Evolutionary conservation across 1,140 invertebrate genomes (phyloP), one percentile per base, ranked within the genome.

Genomic region (Hylaeus volcanicus): DNA sequence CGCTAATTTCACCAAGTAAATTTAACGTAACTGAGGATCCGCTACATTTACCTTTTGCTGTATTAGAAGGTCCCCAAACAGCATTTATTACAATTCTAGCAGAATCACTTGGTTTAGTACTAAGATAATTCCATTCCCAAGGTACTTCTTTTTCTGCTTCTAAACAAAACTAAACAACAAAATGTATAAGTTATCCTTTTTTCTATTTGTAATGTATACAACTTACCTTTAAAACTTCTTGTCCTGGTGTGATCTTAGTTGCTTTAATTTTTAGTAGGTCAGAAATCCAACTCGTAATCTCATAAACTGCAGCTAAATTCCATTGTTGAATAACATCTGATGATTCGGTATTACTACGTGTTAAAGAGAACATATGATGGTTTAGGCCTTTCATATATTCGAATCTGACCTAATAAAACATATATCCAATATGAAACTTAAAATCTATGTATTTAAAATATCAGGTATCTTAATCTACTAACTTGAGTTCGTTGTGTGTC

Each of bases 111-210:
- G 91, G 90, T 74, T 89, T 88, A 26, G 74, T 83, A 61, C 87
- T 93, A 51, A 93, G 81, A 60, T 91, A 91, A 15, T 92, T 88
- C 92, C 92, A 93, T 75, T 89, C 90, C 92, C 91, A 93, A 5
- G 92, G 92, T 26, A 86, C 83, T 15, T 90, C 85, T 87, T 89
- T 89, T 72, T 92, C 91, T 26, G 69, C 81, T 82, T 92, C 90
- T 39, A 93, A 61, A 81, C 92, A 92, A 71, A 93, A 82, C 92
- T 92, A 63, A 69, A 84, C 56, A 63, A 53, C 84, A 74, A 77
- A 72, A 60, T 26, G 63, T 45, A 15, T 74, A 43, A 45, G 11
- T 73, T 63, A 53, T 11, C 37, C 53, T 70, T 12, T 60, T 4
- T 63, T 15, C 45, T 11, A 39, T 37, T 79, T 70, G n/a, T 8